phyloP scores from a whole-genome alignment of 2,113 vertebrate species.

The Xenopus tropicalis region DNA sequence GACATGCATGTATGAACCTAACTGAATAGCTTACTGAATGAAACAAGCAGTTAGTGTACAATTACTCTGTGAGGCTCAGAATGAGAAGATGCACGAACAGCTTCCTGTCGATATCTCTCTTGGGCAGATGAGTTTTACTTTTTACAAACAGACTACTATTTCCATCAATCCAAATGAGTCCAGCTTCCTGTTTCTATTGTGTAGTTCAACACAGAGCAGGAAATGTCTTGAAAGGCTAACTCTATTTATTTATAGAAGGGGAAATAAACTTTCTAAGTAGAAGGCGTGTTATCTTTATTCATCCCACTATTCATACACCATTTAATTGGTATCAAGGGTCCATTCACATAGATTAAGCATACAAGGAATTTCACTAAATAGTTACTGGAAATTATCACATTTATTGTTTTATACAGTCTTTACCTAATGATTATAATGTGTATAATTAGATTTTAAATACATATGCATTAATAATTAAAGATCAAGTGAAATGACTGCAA shows the following conservation, averaged over 20 bases:
- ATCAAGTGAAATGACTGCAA: too few species aligned
- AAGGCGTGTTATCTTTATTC: too few species aligned
- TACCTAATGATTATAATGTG: too few species aligned
- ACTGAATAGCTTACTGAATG: background rate
- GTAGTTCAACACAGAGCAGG: background rate
- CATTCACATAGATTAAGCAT: too few species aligned
- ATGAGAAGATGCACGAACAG: background rate
- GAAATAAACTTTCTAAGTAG: too few species aligned
- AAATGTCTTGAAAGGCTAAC: slow-evolving; percentile 13
- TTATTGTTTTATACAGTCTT: too few species aligned
- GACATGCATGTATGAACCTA: background rate
- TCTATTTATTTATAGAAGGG: background rate
- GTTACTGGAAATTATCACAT: too few species aligned
- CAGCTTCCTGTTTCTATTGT: slow-evolving; percentile 15
- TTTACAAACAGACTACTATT: slow-evolving; percentile 15
- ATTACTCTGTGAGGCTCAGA: background rate
- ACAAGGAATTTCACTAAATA: too few species aligned
- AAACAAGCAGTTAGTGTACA: background rate
- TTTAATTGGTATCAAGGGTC: too few species aligned
- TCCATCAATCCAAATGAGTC: slow-evolving; percentile 10
- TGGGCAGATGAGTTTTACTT: background rate
- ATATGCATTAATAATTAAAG: too few species aligned
- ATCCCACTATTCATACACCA: too few species aligned
- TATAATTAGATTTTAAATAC: too few species aligned
- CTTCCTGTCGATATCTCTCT: slow-evolving; percentile 24